These are phyloP conservation scores for Amphimallon solstitiale DNA, from an alignment of 2,888 invertebrate genomes.

Conservation along the genomic window DNA sequence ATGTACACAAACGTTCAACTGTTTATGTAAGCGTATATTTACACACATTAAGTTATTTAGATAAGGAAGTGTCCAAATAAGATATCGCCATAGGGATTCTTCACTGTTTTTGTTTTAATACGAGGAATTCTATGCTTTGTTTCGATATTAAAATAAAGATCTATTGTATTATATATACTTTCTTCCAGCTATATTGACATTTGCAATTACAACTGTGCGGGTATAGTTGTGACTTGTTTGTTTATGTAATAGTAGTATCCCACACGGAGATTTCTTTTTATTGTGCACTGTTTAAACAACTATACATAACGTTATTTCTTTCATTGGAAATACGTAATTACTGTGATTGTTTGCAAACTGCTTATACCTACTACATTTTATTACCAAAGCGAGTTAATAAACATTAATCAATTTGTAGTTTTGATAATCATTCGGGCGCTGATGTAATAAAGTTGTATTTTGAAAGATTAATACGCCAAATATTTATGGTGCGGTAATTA, in stretches of 20 bases:
- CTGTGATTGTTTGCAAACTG: slow-evolving; percentile 31
- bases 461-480: too few species aligned
- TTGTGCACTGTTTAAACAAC: slow-evolving; percentile 28
- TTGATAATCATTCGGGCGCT: slow-evolving; percentile 12
- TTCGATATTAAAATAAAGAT: slow-evolving; percentile 33
- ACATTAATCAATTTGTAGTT: slow-evolving; percentile 28
- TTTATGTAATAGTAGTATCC: slow-evolving; percentile 32
- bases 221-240: slow-evolving; percentile 34
- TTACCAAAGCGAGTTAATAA: slow-evolving; percentile 26
- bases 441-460: too few species aligned
- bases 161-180: slow-evolving; percentile 21
- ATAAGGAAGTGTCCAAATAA: slow-evolving; percentile 34
- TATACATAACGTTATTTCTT: slow-evolving; percentile 20
- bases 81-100: slow-evolving; percentile 32
- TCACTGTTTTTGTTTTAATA: slow-evolving; percentile 29
- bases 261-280: slow-evolving; percentile 32
- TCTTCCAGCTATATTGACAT: slow-evolving; percentile 25
- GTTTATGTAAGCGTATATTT: slow-evolving; percentile 35
- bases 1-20: slow-evolving; percentile 32
- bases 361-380: slow-evolving; percentile 27
- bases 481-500: too few species aligned
- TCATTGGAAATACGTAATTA: slow-evolving; percentile 25
- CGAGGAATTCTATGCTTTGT: slow-evolving; percentile 31
- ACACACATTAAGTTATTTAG: slow-evolving; percentile 34
- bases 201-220: slow-evolving; percentile 28